These are phyloP conservation scores for Ardeotis arabs DNA, from an alignment of 2,113 vertebrate genomes.

Conservation along the genomic window DNA sequence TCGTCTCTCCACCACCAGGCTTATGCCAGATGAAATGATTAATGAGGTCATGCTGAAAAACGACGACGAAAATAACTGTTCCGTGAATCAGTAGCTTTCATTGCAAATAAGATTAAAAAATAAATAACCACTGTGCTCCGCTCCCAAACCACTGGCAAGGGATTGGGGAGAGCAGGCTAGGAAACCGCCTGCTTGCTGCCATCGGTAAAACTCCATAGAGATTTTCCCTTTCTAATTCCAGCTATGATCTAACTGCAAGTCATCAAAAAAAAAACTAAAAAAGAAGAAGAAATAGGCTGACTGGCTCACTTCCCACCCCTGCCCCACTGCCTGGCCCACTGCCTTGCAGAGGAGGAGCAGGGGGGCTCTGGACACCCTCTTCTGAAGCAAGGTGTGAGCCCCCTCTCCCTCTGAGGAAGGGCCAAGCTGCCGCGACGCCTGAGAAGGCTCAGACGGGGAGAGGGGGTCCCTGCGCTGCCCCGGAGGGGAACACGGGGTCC, in stretches of 20 bases:
- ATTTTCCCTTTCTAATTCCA: constrained; percentile 56
- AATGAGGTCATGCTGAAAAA: constrained; percentile 48
- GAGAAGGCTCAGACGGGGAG: neutral
- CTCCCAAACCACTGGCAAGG: constrained; percentile 32
- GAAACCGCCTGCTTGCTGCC: constrained; percentile 12
- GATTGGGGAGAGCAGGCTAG: neutral
- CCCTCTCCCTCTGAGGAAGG: neutral
- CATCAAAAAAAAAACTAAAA: neutral
- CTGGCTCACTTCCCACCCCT: neutral
- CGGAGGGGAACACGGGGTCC: neutral
- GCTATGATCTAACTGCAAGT: constrained; percentile 55
- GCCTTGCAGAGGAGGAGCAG: neutral
- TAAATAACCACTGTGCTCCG: constrained; percentile 13
- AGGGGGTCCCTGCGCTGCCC: neutral
- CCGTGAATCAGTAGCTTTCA: constrained; percentile 22
- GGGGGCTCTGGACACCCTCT: neutral
- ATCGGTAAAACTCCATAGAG: neutral
- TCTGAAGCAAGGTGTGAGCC: neutral
- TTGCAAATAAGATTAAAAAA: constrained; percentile 24
- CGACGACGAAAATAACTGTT: constrained; percentile 14
- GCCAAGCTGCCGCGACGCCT: neutral
- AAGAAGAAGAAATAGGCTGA: neutral
- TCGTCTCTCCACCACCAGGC: neutral
- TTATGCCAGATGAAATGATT: neutral
- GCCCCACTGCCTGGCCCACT: neutral